These are phyloP conservation scores for Nannoperca obscura DNA, from an alignment of 2,797 vertebrate genomes.

Conservation along the genomic window DNA sequence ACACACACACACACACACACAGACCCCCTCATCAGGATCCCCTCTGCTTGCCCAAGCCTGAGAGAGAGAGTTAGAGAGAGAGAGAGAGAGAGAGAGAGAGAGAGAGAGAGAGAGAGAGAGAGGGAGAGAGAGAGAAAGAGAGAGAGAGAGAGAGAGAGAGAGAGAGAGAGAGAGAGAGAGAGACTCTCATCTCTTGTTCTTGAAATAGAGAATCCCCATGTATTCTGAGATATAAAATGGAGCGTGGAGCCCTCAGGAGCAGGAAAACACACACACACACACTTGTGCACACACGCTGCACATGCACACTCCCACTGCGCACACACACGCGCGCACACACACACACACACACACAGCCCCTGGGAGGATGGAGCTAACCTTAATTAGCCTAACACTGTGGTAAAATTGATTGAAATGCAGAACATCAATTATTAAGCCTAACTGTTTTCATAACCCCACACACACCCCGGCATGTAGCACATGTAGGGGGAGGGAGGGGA, in stretches of 20 bases:
- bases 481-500: constrained; percentile 72
- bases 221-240: constrained; percentile 88
- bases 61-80: no score
- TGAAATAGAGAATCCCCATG: constrained; percentile 95
- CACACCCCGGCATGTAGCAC: constrained; percentile 79
- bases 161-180: constrained; percentile 22
- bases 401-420: constrained; percentile 93
- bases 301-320: constrained; percentile 24
- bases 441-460: constrained; percentile 85
- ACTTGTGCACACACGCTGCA: constrained; percentile 28
- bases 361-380: constrained; percentile 94
- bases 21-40: no score
- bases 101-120: constrained; percentile 53
- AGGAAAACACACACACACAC: constrained; percentile 69
- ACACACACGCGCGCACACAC: constrained; percentile 79
- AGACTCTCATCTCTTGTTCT: constrained; percentile 89
- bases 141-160: constrained; percentile 75
- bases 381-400: constrained; percentile 96
- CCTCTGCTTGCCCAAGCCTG: no score
- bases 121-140: constrained; percentile 73
- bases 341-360: constrained; percentile 84
- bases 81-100: constrained; percentile 86
- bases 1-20: no score
- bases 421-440: constrained; percentile 93
- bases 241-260: constrained; percentile 81